Conservation (phyloP, 2,797 vertebrate species). For the Etheostoma nigrum region DNA sequence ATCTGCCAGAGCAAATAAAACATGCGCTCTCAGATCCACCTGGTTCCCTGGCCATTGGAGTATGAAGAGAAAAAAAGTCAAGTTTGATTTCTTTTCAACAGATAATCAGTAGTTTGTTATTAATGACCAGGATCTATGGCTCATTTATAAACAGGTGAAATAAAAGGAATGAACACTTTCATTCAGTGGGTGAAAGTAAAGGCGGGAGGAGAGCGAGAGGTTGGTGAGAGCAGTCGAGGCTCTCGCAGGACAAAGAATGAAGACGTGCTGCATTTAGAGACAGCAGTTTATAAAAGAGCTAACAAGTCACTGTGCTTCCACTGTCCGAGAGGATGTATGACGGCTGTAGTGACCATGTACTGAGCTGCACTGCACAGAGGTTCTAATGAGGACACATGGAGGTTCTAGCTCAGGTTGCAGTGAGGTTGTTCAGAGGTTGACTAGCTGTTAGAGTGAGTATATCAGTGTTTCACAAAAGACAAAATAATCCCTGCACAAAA, state of each 20-base stretch:
- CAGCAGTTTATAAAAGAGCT: slow-evolving; percentile 33
- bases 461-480: slow-evolving; percentile 7
- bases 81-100: neutral
- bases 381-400: slow-evolving; percentile 6
- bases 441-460: neutral
- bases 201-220: neutral
- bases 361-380: neutral
- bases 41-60: neutral
- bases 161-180: neutral
- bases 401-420: neutral
- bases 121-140: neutral
- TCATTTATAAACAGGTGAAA: neutral
- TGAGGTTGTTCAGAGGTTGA: neutral
- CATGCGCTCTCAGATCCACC: no score
- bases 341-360: slow-evolving; percentile 32
- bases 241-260: slow-evolving; percentile 17
- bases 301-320: slow-evolving; percentile 28
- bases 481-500: neutral
- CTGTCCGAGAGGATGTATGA: slow-evolving; percentile 32
- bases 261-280: slow-evolving; percentile 33
- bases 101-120: neutral
- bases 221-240: slow-evolving; percentile 1
- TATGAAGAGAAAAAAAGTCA: neutral
- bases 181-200: neutral
- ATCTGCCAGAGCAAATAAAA: no score